phyloP scores from a whole-genome alignment of 2,113 vertebrate genomes.

The Centropus bengalensis region DNA sequence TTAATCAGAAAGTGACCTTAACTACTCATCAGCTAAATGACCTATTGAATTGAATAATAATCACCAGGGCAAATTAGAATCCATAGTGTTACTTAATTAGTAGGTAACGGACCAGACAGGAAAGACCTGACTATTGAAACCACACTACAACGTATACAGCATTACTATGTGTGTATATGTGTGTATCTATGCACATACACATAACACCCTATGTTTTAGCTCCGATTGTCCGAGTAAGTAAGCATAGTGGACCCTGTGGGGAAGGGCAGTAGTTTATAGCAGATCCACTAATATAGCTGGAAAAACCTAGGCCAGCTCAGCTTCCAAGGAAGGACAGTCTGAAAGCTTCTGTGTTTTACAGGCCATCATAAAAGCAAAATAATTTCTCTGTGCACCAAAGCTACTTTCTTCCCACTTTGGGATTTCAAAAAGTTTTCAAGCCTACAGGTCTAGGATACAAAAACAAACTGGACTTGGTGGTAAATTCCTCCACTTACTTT shows the following conservation, averaged over 20 bases:
- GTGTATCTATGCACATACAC: background rate
- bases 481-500: background rate
- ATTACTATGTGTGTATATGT: background rate
- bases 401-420: background rate
- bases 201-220: background rate
- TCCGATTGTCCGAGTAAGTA: background rate
- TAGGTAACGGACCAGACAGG: conserved; percentile 8
- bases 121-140: background rate
- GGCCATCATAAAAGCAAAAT: background rate
- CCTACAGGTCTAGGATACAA: background rate
- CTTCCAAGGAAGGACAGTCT: background rate
- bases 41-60: conserved; percentile 50
- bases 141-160: background rate
- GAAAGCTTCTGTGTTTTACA: background rate
- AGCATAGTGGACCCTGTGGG: background rate
- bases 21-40: conserved; percentile 52
- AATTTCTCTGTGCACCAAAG: background rate
- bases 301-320: background rate
- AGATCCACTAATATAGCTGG: background rate
- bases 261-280: background rate
- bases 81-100: conserved; percentile 26
- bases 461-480: background rate
- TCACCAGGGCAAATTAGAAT: conserved; percentile 47
- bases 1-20: conserved; percentile 66
- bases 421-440: background rate